Evolutionary conservation across 2,113 vertebrate species (phyloP), one percentile per base, ranked within the genome.

Genomic region (Cyprinodon brontotheroides): DNA sequence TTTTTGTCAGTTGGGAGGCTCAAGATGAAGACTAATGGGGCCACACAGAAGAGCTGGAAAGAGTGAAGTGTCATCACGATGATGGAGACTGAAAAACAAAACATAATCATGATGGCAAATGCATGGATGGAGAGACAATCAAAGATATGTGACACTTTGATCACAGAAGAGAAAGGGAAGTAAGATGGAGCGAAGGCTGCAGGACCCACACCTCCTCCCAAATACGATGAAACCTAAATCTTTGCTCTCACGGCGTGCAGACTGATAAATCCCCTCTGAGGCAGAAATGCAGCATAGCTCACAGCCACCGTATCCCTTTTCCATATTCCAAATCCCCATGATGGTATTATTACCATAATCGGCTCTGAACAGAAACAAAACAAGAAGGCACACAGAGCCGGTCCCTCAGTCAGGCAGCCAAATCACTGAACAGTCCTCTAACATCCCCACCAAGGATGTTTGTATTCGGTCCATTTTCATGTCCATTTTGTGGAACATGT

Each of bases 301-400:
- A n/a, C 72, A 11, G 69, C 79, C 40, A 61, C 69, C 74, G 39
- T 65, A 71, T 80, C 65, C 69, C 76, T 59, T 85, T 77, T 76
- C 65, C 71, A 74, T 71, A 63, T 80, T 68, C 53, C 57, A 74
- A 80, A 82, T 78, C 82, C 53, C 79, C 61, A 48, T 68, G 74
- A 78, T 83, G 75, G 72, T 60, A 45, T 69, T 77, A 81, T 83
- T 83, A 81, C 45, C 78, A 81, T 83, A 79, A 83, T 88, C 78
- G 14, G 68, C 83, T 81, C 72, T 57, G 78, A 86, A 59, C 11
- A 11, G 47, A 66, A 85, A 74, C 75, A 83, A 68, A 81, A 75
- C 82, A 64, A 39, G 72, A 74, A 62, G 70, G 36, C 70, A 47
- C 65, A 37, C 59, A 61, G 60, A 81, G 45, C 41, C 15, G 62